Base-by-base conservation (phyloP, 2,888 invertebrate species). In the Drosophila maculinotata region DNA sequence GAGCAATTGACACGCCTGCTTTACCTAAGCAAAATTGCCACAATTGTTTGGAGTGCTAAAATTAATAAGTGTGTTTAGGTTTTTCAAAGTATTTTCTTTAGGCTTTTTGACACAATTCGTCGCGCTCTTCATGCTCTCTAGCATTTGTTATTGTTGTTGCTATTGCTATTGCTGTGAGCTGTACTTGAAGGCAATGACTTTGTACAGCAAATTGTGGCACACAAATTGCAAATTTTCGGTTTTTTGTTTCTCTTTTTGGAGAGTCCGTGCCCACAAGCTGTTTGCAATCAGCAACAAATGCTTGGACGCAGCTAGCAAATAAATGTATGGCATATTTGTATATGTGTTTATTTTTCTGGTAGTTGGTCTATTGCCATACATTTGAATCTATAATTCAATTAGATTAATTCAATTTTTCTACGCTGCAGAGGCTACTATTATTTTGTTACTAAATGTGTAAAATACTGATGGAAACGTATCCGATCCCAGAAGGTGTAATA, bases 21-120 rank as follows among this genome's bases (percentile, higher is more conserved):
- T 87, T 81, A 67, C 66, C 64, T 69, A 59, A 64, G 53, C 60
- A 71, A 69, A 79, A 87, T 87, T 81, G 72, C 47, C 62, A 63
- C 79, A 87, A 87, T 81, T 81, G 87, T 85, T 85, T 75, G 88
- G 63, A 85, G 67, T 80, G 85, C 87, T 68, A 71, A 79, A 83
- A 70, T 72, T 86, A 83, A 76, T 67, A 79, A 86, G 64, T 65
- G 64, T 86, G 49, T 71, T 76, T 86, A 76, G 60, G 56, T 41
- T 39, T 65, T 56, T 60, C 58, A 54, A 58, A 59, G 51, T 51
- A 48, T 76, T 72, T 72, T 64, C 23, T 64, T 57, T 59, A 48
- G 72, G 66, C 76, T 38, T 58, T 51, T 84, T 62, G 62, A 63
- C 70, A 58, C 35, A 70, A 67, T 79, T 79, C 63, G 86, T 49